Base-by-base conservation (phyloP, 2,888 invertebrate genomes). In the Calliphora vomitoria region DNA sequence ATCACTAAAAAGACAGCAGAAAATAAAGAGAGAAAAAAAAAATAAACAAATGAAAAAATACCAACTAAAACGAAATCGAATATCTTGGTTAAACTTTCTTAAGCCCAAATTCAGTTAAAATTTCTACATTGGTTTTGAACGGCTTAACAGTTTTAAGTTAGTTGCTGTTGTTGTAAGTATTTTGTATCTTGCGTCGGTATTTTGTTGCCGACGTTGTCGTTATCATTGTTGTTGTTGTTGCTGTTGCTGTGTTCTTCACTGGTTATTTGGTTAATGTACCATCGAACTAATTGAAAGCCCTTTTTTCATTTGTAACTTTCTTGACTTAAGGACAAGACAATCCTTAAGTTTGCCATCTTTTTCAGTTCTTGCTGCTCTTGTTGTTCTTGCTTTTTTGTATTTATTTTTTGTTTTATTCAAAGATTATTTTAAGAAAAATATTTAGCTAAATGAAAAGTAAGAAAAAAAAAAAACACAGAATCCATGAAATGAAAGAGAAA, bases 241-340 rank as follows among this genome's bases (percentile, higher is more conserved):
- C 11, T 64, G 6, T 38, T 71, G 35, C 38, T 72, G 41, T 55
- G 44, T 72, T 68, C 60, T 89, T 74, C 55, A 20, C 62, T 86
- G 78, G 68, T 86, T 85, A 58, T 79, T 62, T 82, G 75, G 75
- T 72, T 85, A 85, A 86, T 82, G 89, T 82, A 55, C 83, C 87
- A 86, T 87, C 86, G 85, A 88, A 89, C 89, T 91, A 90, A 92
- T 92, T 92, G 90, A 91, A 91, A 90, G 89, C 86, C 89, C 90
- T 91, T 91, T 90, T 89, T 88, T 81, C 82, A 60, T 79, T 85
- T 58, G 71, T 18, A 82, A 76, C 68, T 85, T 83, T 76, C 35
- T 76, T 76, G 80, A 80, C 75, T 83, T 80, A 66, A 71, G 80
- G 75, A 83, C 71, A 86, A 74, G 68, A 80, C 74, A 82, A 87